Percentiles rank a stretch among this genome's conserved stretches.
Evolutionary conservation across 2,888 invertebrate species (phyloP).

Genomic region (Pristionchus mayeri): DNA sequence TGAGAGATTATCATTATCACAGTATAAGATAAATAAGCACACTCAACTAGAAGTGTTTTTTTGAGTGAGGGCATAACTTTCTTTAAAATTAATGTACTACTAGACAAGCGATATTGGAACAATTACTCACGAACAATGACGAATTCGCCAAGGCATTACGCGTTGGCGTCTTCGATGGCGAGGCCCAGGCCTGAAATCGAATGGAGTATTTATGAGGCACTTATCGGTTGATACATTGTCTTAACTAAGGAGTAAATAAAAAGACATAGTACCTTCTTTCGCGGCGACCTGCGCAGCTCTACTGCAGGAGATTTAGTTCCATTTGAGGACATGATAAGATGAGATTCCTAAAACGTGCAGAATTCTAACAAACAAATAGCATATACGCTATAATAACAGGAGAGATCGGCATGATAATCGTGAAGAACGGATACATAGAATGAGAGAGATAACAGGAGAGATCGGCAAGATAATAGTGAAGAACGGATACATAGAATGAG

Average conservation of each 20-base stretch:
- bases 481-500: not conserved
- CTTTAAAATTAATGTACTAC: not conserved
- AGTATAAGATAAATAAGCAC: too few relatives aligned
- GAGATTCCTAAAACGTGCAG: too few relatives aligned
- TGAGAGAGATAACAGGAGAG: not conserved
- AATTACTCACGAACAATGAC: constrained; percentile 40
- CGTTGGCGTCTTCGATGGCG: constrained; percentile 41
- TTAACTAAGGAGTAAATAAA: too few relatives aligned
- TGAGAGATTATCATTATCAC: not conserved
- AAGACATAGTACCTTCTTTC: constrained; percentile 58
- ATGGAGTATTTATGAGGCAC: not conserved
- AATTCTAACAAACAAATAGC: too few relatives aligned
- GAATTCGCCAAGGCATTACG: constrained; percentile 41
- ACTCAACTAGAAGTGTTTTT: too few relatives aligned
- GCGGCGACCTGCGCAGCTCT: constrained; percentile 55
- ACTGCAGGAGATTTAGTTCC: constrained; percentile 33
- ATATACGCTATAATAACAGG: not conserved
- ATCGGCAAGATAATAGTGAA: not conserved
- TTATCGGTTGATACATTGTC: not conserved
- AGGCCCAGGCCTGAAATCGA: constrained; percentile 43
- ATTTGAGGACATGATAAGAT: not conserved
- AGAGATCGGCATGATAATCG: not conserved
- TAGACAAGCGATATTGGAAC: too few relatives aligned
- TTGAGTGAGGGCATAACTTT: not conserved
- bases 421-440: not conserved